Evolutionary conservation across 2,888 invertebrate species (phyloP), one percentile per base, ranked within the genome.

Genomic region (Hofmannophila pseudospretella): DNA sequence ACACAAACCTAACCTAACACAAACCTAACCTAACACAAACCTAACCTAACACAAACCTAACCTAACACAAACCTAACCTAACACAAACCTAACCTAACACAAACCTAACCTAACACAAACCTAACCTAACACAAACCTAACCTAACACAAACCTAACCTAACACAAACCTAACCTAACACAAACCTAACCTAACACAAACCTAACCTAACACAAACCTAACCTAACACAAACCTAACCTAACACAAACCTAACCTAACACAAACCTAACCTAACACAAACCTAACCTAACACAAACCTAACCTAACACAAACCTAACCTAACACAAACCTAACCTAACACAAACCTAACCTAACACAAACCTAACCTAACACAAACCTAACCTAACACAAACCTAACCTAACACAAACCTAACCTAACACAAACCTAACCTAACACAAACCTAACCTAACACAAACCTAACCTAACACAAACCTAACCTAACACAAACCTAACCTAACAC

Each of bases 311-410:
- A 46, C 46, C 46, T 46, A 46, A 46, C 46, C 46, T 46, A 46
- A 46, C 46, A n/a, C 46, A 43, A 46, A 46, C 46, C 46, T 46
- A 43, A 46, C 46, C 46, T 46, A 46, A 46, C 46, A n/a, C 46
- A 43, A 46, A 46, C 46, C 46, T 46, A 46, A 46, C 46, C 46
- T 46, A 46, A 46, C 46, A n/a, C 43, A 41, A 46, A 46, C 46
- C 46, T 46, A 46, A 47, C 47, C 47, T 47, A 47, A 47, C 47
- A n/a, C 47, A 44, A 47, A 47, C 47, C 47, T 47, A 44, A 44
- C 44, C 44, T 47, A 47, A 47, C 47, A n/a, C 44, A 42, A 38
- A 41, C 38, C 41, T 41, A 38, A 41, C 41, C 38, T 41, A 38
- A 41, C 41, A n/a, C 41, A 40, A 34, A 36, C 37, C 33, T 36